These are phyloP conservation scores for Drosophila auraria DNA, from an alignment of 1,140 invertebrate species.

Conservation along the genomic window DNA sequence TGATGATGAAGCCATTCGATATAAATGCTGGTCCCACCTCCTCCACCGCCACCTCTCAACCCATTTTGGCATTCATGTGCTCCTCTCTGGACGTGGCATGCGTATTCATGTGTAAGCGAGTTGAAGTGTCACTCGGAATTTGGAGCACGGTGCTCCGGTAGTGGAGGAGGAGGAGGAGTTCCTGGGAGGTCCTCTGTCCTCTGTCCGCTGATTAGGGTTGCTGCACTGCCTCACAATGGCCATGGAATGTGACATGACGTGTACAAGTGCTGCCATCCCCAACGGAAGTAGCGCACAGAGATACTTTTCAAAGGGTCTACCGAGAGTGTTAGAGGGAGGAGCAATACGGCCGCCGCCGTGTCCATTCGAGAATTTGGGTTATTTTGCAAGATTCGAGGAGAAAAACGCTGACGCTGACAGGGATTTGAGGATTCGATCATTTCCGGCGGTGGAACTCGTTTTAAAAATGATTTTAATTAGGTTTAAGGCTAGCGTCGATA, in stretches of 20 bases:
- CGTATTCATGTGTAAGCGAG: constrained; percentile 78
- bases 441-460: not conserved
- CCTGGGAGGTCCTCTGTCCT: constrained; percentile 11
- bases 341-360: not conserved
- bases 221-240: constrained; percentile 64
- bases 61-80: constrained; percentile 69
- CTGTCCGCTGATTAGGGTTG: constrained; percentile 78
- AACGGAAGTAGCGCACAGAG: constrained; percentile 35
- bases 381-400: constrained; percentile 30
- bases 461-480: not conserved
- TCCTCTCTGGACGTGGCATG: constrained; percentile 71
- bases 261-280: constrained; percentile 65
- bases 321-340: not conserved
- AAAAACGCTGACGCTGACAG: constrained; percentile 34
- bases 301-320: constrained; percentile 35
- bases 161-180: not conserved
- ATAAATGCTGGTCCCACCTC: constrained; percentile 62
- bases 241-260: constrained; percentile 72
- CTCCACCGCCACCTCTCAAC: constrained; percentile 3
- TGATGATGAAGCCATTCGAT: constrained; percentile 78
- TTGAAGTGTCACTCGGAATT: constrained; percentile 80
- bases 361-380: constrained; percentile 72
- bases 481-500: not conserved
- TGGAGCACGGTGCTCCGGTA: constrained; percentile 55
- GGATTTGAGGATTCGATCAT: constrained; percentile 22